Percentiles rank a stretch among this genome's conserved stretches.
These are phyloP conservation scores for Callyntrura sp. DNA, from an alignment of 2,888 invertebrate species.

Conservation along the genomic window DNA sequence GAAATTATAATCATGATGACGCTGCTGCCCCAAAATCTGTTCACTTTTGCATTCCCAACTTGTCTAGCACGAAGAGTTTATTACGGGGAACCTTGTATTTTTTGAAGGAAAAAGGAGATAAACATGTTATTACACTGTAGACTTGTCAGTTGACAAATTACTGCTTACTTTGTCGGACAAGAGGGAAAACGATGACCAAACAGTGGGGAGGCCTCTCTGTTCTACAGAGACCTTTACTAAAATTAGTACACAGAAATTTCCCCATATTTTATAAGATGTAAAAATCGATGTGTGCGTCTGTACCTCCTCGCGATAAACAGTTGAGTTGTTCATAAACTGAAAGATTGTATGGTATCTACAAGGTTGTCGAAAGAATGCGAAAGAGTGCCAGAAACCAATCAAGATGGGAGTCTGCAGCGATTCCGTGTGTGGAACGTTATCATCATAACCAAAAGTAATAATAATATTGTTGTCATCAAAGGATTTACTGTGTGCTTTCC, in stretches of 20 bases:
- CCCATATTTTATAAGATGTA: too few relatives aligned
- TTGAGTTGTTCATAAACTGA: background rate
- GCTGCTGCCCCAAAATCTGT: background rate
- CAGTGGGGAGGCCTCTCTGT: background rate
- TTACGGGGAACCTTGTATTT: background rate
- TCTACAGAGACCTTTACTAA: background rate
- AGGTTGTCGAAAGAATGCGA: background rate
- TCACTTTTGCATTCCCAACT: too few relatives aligned
- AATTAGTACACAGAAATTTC: too few relatives aligned
- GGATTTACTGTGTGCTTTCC: slow-evolving; percentile 29
- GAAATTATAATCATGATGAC: slow-evolving; percentile 23
- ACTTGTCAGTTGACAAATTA: slow-evolving; percentile 44
- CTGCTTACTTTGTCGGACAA: slow-evolving; percentile 45
- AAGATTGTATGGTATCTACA: background rate
- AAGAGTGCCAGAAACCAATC: background rate
- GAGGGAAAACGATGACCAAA: slow-evolving; percentile 18
- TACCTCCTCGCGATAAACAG: background rate
- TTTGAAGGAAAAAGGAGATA: background rate
- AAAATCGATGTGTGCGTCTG: too few relatives aligned
- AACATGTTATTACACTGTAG: slow-evolving; percentile 27
- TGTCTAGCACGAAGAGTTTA: background rate
- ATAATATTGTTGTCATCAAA: slow-evolving; percentile 47
- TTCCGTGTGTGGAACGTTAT: background rate
- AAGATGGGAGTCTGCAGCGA: background rate
- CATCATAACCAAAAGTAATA: slow-evolving; percentile 14